Evolutionary conservation across 2,113 vertebrate species (phyloP).

Genomic region (Alethe diademata): DNA sequence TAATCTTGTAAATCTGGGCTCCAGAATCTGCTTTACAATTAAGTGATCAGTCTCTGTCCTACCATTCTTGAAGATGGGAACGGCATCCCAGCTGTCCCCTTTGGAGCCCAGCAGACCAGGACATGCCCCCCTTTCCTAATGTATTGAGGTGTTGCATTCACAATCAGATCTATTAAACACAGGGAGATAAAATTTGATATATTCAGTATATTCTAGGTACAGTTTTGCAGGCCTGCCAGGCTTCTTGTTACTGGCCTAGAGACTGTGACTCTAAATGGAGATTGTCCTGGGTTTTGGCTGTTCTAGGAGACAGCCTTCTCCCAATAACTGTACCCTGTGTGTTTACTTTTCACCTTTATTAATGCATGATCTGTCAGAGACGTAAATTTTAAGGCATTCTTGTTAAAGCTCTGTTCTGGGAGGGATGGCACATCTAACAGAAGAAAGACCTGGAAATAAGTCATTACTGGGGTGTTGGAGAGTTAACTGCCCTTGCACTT

Average conservation of each 20-base stretch:
- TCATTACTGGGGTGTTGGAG: background rate
- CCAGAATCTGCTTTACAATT: background rate
- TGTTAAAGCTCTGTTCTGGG: background rate
- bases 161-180: background rate
- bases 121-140: background rate
- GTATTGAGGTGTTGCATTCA: background rate
- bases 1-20: background rate
- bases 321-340: background rate
- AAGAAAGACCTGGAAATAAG: background rate
- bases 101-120: background rate
- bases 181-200: background rate
- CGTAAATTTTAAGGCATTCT: background rate
- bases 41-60: background rate
- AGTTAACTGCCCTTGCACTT: conserved; percentile 2
- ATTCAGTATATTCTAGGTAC: background rate
- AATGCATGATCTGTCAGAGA: background rate
- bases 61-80: background rate
- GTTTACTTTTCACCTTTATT: background rate
- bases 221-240: background rate
- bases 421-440: background rate
- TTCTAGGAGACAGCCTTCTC: background rate
- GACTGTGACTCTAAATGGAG: background rate
- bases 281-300: background rate
- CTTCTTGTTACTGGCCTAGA: background rate
- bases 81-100: background rate